These are phyloP conservation scores for Dendrocincla fuliginosa DNA, from an alignment of 2,797 vertebrate species.

Conservation along the genomic window DNA sequence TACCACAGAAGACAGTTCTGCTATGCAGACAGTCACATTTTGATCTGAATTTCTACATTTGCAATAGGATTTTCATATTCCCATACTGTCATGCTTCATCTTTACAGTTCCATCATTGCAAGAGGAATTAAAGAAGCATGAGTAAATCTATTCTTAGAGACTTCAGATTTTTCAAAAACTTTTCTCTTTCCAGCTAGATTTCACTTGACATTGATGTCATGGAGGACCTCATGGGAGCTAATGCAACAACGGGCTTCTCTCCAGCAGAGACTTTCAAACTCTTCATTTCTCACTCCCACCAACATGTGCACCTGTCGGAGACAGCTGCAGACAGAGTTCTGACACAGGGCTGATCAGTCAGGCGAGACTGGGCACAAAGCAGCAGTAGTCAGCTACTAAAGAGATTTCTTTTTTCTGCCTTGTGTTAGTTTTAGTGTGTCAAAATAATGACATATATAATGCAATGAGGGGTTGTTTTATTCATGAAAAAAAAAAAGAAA, in stretches of 20 bases:
- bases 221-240: rapidly evolving
- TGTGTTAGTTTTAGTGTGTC: not conserved
- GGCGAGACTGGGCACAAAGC: not conserved
- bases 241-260: not conserved
- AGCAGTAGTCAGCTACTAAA: not conserved
- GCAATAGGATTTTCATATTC: not conserved
- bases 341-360: not conserved
- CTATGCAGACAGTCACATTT: not conserved
- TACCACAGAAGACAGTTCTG: not conserved
- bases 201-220: not conserved
- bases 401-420: not conserved
- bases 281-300: not conserved
- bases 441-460: not conserved
- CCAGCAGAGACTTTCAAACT: not conserved
- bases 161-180: not conserved
- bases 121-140: not conserved
- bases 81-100: not conserved
- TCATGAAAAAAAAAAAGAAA: not conserved
- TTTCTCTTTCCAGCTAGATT: not conserved
- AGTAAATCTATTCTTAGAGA: not conserved
- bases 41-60: not conserved
- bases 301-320: not conserved
- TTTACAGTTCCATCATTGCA: not conserved
- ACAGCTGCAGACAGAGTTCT: not conserved
- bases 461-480: not conserved